Evolutionary conservation across 37 sponge, comb jelly and placozoan species (phyloP).

Genomic region (Axinella damicornis): DNA sequence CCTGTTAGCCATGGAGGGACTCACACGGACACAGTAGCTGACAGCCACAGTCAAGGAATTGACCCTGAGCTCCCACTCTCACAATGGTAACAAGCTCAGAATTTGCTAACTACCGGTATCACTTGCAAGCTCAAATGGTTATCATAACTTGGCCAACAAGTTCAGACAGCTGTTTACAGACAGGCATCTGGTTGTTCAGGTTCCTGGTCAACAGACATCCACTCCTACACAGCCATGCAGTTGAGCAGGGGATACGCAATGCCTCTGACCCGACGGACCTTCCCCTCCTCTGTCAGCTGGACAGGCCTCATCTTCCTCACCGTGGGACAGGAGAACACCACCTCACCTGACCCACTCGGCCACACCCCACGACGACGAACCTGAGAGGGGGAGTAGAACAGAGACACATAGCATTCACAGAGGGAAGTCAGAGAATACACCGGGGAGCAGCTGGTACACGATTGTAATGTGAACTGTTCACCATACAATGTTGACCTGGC

Average conservation of each 20-base stretch:
- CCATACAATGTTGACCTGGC: too few species aligned
- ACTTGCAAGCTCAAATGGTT: too few species aligned
- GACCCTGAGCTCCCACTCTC: too few species aligned
- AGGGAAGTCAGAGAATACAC: not conserved
- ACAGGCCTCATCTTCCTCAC: conserved; percentile 82
- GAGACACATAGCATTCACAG: not conserved
- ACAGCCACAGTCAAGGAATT: not conserved
- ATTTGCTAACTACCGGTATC: too few species aligned
- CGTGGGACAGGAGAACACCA: conserved; percentile 89
- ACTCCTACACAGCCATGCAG: too few species aligned
- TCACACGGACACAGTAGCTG: conserved; percentile 78
- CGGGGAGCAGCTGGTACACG: not conserved
- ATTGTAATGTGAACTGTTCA: too few species aligned
- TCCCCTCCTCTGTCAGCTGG: conserved; percentile 77
- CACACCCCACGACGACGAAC: conserved; percentile 79
- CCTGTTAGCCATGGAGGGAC: conserved; percentile 85
- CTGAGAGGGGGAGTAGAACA: conserved; percentile 32
- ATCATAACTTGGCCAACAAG: too few species aligned
- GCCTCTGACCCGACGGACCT: conserved; percentile 85
- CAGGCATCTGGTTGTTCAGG: too few species aligned
- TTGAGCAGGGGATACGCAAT: conserved; percentile 73
- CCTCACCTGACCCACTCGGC: conserved; percentile 93
- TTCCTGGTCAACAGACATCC: too few species aligned
- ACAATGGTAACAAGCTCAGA: too few species aligned
- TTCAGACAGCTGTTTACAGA: too few species aligned